Evolutionary conservation across 1,140 invertebrate species (phyloP), one percentile per base, ranked within the genome.

Genomic region (Diploscapter pachys): DNA sequence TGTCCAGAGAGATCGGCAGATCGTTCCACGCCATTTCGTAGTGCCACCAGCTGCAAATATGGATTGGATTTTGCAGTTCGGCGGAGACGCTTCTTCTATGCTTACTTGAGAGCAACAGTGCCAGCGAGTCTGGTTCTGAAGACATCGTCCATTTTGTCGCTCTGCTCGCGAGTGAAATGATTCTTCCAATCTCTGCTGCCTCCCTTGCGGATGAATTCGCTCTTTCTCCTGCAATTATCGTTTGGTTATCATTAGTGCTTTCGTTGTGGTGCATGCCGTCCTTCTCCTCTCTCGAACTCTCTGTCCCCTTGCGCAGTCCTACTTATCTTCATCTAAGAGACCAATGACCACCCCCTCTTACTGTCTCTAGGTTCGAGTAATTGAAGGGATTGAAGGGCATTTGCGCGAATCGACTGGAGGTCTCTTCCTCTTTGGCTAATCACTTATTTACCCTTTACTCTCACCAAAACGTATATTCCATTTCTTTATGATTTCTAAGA

Each of bases 151-250:
- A 87, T 71, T 49, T 77, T 74, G 57, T 82, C 81, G 50, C 80
- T 84, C 69, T 87, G 86, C 66, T 88, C 86, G 3, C 78, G 73
- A n/a, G 78, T 84, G 71, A 88, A 83, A 69, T 87, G 79, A 72
- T 87, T 87, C 76, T 85, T 87, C 87, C 87, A 87, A 71, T 88
- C 86, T 3, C 87, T 80, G 4, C 78, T 79, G 56, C 83, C 80
- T 3, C 86, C 86, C 79, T 87, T 85, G 2, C 86, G 83, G 63
- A 86, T 82, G 79, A 87, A 87, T 5, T 78, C 79, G 51, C 77
- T 50, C 59, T 74, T 73, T 55, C 72, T 68, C 50, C 72, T 78
- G 68, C n/a, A 79, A 79, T 5, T 61, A 5, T n/a, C 9, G 9
- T 13, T 8, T 72, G 71, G 68, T 52, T 48, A 73, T 49, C 53